A percentile compares a stretch with the other conserved stretches of the same genome.
These are phyloP conservation scores for Hypomesus transpacificus DNA, from an alignment of 2,113 vertebrate genomes.

Conservation along the genomic window DNA sequence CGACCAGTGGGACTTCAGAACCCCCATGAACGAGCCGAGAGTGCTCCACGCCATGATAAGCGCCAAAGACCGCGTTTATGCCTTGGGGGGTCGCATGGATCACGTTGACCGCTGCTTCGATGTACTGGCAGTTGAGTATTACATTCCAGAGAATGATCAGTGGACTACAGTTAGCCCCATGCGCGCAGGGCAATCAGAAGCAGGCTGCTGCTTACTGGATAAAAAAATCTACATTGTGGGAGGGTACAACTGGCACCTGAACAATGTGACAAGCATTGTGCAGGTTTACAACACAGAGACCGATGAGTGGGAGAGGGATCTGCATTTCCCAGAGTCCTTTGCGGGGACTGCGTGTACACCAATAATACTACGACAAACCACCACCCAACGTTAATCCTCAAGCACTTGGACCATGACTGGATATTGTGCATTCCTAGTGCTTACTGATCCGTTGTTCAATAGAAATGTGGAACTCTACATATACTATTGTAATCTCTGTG, in stretches of 20 bases:
- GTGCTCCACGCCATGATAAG: constrained; percentile 92
- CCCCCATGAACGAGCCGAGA: constrained; percentile 90
- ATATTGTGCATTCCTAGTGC: constrained; percentile 33
- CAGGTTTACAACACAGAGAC: constrained; percentile 95
- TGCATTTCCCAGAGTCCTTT: constrained; percentile 95
- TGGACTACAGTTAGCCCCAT: constrained; percentile 94
- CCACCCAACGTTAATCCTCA: constrained; percentile 67
- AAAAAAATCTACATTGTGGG: constrained; percentile 90
- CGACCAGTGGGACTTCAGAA: constrained; percentile 88
- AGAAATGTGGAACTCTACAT: constrained; percentile 21
- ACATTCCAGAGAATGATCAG: constrained; percentile 84
- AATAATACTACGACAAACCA: constrained; percentile 80
- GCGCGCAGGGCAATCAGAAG: constrained; percentile 92
- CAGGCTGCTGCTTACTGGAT: constrained; percentile 87
- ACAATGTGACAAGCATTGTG: constrained; percentile 94
- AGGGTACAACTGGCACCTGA: constrained; percentile 97
- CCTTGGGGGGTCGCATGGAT: constrained; percentile 93
- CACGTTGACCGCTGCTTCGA: constrained; percentile 95
- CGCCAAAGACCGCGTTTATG: constrained; percentile 74
- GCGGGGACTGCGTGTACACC: constrained; percentile 87
- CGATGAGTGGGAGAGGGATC: constrained; percentile 93
- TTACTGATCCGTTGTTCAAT: neutral
- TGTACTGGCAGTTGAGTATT: constrained; percentile 89
- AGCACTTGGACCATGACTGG: constrained; percentile 35
- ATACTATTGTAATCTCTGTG: constrained; percentile 4